Percentiles rank a stretch among this genome's conserved stretches.
phyloP scores from a whole-genome alignment of 1,140 invertebrate species.

The Bactericera cockerelli region DNA sequence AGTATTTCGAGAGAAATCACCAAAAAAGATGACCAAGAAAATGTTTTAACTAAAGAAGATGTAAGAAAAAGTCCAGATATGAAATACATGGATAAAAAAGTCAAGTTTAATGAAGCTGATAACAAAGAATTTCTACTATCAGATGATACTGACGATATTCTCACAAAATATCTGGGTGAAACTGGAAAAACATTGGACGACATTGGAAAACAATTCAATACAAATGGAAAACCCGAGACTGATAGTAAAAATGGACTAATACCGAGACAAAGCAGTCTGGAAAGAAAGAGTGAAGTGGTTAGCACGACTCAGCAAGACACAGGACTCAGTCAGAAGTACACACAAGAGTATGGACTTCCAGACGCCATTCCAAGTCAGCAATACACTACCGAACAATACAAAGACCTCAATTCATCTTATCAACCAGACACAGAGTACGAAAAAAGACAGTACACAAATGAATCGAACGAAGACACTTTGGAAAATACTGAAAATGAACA shows the following conservation, averaged over 20 bases:
- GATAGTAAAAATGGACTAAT: background rate
- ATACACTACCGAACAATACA: too few relatives aligned
- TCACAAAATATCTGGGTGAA: background rate
- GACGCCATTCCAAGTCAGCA: too few relatives aligned
- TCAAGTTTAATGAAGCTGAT: slow-evolving; percentile 4
- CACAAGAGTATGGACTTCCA: too few relatives aligned
- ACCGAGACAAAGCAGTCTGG: background rate
- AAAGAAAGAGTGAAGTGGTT: background rate
- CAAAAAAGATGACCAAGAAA: too few relatives aligned
- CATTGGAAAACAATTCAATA: background rate
- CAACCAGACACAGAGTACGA: too few relatives aligned
- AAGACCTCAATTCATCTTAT: too few relatives aligned
- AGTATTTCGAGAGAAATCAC: too few relatives aligned
- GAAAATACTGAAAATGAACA: too few relatives aligned
- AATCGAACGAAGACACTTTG: too few relatives aligned
- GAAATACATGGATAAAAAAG: slow-evolving; percentile 2
- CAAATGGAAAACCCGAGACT: background rate
- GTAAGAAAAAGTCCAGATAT: background rate
- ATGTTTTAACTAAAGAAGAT: too few relatives aligned
- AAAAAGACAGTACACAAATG: too few relatives aligned
- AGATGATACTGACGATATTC: background rate
- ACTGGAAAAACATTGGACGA: slow-evolving; percentile 5
- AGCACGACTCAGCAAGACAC: background rate
- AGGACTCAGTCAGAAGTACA: too few relatives aligned
- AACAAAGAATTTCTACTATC: background rate